Base-by-base conservation (phyloP, 2,113 vertebrate species). In the Scatophagus argus region DNA sequence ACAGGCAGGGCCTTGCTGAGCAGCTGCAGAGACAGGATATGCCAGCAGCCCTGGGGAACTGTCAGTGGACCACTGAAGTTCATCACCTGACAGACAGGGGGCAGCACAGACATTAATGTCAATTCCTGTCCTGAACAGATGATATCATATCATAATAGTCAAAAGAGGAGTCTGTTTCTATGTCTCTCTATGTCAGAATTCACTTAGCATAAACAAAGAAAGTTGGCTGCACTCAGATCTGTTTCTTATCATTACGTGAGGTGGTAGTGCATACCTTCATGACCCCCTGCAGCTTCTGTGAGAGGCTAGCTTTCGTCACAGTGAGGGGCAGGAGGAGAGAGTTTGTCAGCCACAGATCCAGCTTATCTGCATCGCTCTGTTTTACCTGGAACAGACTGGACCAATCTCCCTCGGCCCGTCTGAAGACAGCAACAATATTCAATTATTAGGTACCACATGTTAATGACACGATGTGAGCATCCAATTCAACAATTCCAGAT, bases 331-430 rank as follows among this genome's bases (percentile, higher is more conserved):
- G 90, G 59, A 91, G 89, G 76, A 96, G 93, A 61, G 95, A 94
- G 88, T 96, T 98, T 59, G 92, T 96, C 89, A 96, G 91, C 98
- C 98, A 99, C 65, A 99, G 3, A 6, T 97, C 96, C 91, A 96
- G 96, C 86, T 94, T 90, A 56, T 96, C 94, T 25, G 90, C 88
- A 16, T 84, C 86, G 36, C 93, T 95, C 79, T 93, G 93, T 86
- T 95, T 95, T 71, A 98, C 86, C 79, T 96, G 96, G 85, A 97
- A 95, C 66, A 94, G 90, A 55, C 92, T 84, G 69, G 92, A 92
- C 76, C 95, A 86, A 68, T 96, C 94, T 84, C 93, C 38, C 8
- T 91, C 84, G 65, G 89, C 91, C 75, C 94, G 94, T 73, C 97
- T 98, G 19, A 0, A 88, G 52, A 73, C 19, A 87, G 31, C 88